phyloP scores from a whole-genome alignment of 2,113 vertebrate species.

The Dasypus novemcinctus region DNA sequence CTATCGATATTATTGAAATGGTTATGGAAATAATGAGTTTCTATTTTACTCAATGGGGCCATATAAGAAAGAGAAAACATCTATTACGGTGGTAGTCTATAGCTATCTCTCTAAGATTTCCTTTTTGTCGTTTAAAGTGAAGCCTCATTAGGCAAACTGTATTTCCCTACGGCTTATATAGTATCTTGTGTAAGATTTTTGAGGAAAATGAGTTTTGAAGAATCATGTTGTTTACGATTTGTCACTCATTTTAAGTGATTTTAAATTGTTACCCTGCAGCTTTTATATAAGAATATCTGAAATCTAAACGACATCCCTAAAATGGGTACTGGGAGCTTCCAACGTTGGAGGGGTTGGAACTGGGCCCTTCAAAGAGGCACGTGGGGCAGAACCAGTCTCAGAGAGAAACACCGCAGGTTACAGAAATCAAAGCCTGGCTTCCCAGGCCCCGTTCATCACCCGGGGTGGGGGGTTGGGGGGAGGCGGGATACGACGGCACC shows the following conservation, averaged over 20 bases:
- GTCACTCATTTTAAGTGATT: slow-evolving; percentile 40
- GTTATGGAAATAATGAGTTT: slow-evolving; percentile 31
- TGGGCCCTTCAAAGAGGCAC: background rate
- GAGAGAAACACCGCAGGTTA: background rate
- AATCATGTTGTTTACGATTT: background rate
- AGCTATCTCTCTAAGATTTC: slow-evolving; percentile 4
- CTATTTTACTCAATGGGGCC: background rate
- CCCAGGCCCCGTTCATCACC: background rate
- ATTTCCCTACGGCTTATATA: slow-evolving; percentile 2
- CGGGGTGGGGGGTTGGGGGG: background rate
- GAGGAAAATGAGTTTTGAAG: slow-evolving; percentile 33
- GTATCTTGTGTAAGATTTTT: background rate
- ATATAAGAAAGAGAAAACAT: slow-evolving; percentile 13
- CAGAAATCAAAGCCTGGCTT: background rate
- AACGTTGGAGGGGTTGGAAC: background rate
- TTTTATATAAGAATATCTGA: slow-evolving; percentile 30
- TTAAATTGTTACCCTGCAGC: background rate
- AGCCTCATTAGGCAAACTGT: slow-evolving; percentile 12
- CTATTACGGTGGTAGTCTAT: background rate
- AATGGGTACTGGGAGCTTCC: background rate
- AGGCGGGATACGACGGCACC: background rate
- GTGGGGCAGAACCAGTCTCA: background rate
- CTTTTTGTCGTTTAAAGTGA: slow-evolving; percentile 37
- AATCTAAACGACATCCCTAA: slow-evolving; percentile 54
- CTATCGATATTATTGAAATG: slow-evolving; percentile 28